Conservation (phyloP, 2,888 invertebrate species). For the Doris montereyensis region DNA sequence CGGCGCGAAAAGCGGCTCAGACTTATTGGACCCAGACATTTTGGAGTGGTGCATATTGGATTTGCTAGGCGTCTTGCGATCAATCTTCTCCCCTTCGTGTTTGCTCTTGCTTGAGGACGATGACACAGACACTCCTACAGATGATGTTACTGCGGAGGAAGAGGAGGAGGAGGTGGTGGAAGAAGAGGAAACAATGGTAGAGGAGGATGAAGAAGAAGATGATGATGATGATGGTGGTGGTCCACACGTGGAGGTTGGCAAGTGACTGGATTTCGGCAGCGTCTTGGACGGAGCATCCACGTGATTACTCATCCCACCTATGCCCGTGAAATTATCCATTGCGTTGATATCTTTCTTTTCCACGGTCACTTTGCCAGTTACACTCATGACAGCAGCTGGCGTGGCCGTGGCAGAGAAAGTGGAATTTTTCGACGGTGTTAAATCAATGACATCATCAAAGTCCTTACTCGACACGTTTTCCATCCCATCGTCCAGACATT, state of each 20-base stretch:
- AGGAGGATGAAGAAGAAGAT: background rate
- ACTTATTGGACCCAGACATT: background rate
- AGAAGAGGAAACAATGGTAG: background rate
- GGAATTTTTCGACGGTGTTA: background rate
- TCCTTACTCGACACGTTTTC: background rate
- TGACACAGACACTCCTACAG: background rate
- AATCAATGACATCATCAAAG: background rate
- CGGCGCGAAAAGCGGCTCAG: slow-evolving; percentile 39
- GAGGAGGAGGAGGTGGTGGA: background rate
- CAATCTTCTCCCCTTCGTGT: slow-evolving; percentile 16
- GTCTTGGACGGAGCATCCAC: background rate
- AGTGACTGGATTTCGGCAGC: background rate
- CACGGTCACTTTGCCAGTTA: slow-evolving; percentile 23
- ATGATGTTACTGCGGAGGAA: background rate
- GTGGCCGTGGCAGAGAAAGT: background rate
- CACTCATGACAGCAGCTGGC: slow-evolving; percentile 16
- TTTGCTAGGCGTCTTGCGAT: slow-evolving; percentile 24
- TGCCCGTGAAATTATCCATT: background rate
- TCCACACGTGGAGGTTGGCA: too few relatives aligned
- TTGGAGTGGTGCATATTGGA: slow-evolving; percentile 25
- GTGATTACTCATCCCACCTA: background rate
- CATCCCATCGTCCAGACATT: background rate
- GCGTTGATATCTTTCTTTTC: background rate
- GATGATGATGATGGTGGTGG: background rate
- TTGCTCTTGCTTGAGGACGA: background rate